Evolutionary conservation across 1,140 invertebrate species (phyloP), one percentile per base, ranked within the genome.

Genomic region (Drosophila tsacasi): DNA sequence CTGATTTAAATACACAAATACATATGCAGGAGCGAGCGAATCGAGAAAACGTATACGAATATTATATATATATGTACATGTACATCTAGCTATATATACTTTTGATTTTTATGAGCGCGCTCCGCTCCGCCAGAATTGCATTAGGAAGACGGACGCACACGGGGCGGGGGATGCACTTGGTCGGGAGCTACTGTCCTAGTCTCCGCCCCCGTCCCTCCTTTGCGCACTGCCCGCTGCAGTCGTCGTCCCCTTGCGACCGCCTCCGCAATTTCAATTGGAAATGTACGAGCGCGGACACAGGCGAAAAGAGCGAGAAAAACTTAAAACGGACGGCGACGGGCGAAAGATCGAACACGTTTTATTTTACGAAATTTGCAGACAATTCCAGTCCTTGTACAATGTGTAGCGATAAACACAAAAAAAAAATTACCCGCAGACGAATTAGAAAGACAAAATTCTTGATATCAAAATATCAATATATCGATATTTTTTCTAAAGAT

Each of bases 1-100:
- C 69, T 47, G 66, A 76, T 76, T 81, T 81, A 76, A 60, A 62
- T 58, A 62, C 57, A 62, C 49, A 55, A 44, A 77, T 63, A 76
- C 62, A 71, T 25, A 65, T 44, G 42, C 49, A 50, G 21, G 42
- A 19, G 60, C 55, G 77, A 76, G 60, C 75, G 42, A 64, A 69
- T 68, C 55, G 63, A 59, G 74, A 86, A 80, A 79, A 76, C 67
- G 64, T 80, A 77, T 71, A 72, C 67, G 77, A 79, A 77, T 76
- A 72, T 73, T 73, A 61, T 74, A 73, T 60, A 69, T 27, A 37
- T 35, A 13, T 35, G 32, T 59, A 73, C 68, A 73, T 42, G 30
- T 61, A 73, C 71, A 42, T 60, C 21, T 61, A 50, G 27, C 54
- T 62, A 62, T 62, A 44, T 74, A 73, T 61, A 74, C 71, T 73